A percentile compares a stretch with the other conserved stretches of the same genome.
phyloP scores from a whole-genome alignment of 2,888 invertebrate genomes.

The Brenthis hecate region DNA sequence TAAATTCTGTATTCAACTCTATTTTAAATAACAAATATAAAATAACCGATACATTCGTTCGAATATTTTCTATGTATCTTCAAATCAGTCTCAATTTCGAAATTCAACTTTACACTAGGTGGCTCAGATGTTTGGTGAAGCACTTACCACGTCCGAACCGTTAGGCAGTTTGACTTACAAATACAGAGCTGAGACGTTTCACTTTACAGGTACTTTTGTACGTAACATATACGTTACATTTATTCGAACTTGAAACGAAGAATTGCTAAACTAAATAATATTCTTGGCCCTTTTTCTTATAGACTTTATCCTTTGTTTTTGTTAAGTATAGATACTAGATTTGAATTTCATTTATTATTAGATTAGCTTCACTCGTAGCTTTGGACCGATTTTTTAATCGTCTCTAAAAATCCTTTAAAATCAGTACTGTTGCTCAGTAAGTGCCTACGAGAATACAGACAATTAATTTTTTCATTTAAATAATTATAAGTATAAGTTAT shows the following conservation, averaged over 20 bases:
- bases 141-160: constrained; percentile 69
- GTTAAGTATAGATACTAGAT: too few species aligned
- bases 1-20: neutral
- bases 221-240: constrained; percentile 35
- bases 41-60: constrained; percentile 1
- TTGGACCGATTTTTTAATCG: too few species aligned
- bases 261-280: neutral
- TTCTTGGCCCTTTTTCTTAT: too few species aligned
- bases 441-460: too few species aligned
- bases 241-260: constrained; percentile 14
- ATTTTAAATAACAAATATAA: neutral
- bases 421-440: too few species aligned
- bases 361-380: too few species aligned
- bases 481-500: too few species aligned
- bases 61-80: constrained; percentile 20
- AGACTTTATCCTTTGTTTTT: too few species aligned
- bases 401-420: too few species aligned
- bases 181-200: constrained; percentile 67
- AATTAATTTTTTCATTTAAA: too few species aligned
- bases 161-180: constrained; percentile 72
- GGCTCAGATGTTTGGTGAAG: constrained; percentile 70
- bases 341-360: too few species aligned
- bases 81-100: constrained; percentile 33
- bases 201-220: constrained; percentile 51
- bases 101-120: constrained; percentile 56